A percentile compares a stretch with the other conserved stretches of the same genome.
Conservation (phyloP, 92 coral and sea anemone species). For the Parazoanthus atlanticus region DNA sequence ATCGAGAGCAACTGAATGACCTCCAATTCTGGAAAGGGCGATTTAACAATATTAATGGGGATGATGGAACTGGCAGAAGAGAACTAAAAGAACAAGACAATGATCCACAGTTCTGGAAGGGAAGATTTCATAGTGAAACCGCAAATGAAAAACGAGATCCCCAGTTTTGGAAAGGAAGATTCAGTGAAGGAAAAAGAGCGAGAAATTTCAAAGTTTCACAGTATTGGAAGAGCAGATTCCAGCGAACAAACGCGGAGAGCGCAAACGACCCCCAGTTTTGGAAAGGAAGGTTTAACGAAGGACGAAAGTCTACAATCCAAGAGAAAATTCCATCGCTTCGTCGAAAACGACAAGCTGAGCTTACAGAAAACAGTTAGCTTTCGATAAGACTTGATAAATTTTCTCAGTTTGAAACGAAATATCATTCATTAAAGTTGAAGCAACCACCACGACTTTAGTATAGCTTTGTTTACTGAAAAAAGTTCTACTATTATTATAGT, state of each 20-base stretch:
- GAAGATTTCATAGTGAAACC: neutral
- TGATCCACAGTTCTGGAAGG: slow-evolving; percentile 21
- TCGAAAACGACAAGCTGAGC: neutral
- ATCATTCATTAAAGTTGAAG: neutral
- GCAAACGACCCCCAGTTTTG: neutral
- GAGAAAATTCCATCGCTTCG: neutral
- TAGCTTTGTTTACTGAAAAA: neutral
- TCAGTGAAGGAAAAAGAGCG: slow-evolving; percentile 1
- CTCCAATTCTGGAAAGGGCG: slow-evolving; percentile 23
- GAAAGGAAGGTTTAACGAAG: slow-evolving; percentile 8
- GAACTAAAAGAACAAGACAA: slow-evolving; percentile 1
- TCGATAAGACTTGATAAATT: too few species aligned
- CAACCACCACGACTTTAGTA: neutral
- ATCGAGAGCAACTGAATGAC: neutral
- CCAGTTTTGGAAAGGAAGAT: slow-evolving; percentile 28
- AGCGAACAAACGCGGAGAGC: neutral
- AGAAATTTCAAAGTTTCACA: slow-evolving; percentile 5
- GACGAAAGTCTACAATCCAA: neutral
- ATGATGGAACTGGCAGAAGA: neutral
- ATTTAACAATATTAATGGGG: neutral
- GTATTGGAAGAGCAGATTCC: neutral
- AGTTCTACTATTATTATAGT: neutral
- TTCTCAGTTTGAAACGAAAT: neutral
- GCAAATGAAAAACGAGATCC: neutral
- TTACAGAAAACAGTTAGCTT: neutral